Evolutionary conservation across 2,113 vertebrate genomes (phyloP), one percentile per base, ranked within the genome.

Genomic region (Symphodus melops): DNA sequence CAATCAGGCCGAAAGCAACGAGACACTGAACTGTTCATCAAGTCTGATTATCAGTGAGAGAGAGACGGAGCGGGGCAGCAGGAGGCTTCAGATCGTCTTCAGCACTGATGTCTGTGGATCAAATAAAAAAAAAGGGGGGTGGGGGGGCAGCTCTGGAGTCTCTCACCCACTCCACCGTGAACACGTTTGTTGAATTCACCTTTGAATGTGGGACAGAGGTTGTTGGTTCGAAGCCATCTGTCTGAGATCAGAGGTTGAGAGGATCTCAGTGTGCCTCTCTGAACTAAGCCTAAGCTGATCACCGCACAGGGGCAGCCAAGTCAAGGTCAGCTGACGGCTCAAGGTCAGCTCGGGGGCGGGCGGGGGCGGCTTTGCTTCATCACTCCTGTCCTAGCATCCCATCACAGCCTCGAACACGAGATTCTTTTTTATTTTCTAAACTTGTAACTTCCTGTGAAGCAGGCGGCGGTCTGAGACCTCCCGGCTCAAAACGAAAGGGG

Each of bases 271-370:
- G 61, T 59, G 17, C 54, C 66, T 44, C 60, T 49, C 67, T 63
- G 23, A 51, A 69, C 53, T 84, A 83, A 85, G 82, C 68, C 76
- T 81, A 81, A 88, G 88, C 86, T 81, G 82, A 85, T 89, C 77
- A 68, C 48, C 19, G 0, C 0, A 2, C 0, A 59, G 58, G 14
- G 58, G 59, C 20, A 54, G 59, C 20, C 62, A 36, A 0, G 21
- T 56, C 16, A 61, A 79, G 76, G 76, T 86, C 77, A 64, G 56
- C 41, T 19, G 55, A 25, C 52, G 20, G 13, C 39, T 53, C n/a
- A 37, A 78, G 73, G 88, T 84, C 54, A 54, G 3, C 6, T 12
- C 4, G 19, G 57, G 58, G 9, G 1, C 7, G 14, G 52, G 13
- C 13, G 3, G 59, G 53, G 44, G 23, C 7, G 16, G 5, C 33